These are phyloP conservation scores for Ara ararauna DNA, from an alignment of 2,797 vertebrate genomes.

Conservation along the genomic window DNA sequence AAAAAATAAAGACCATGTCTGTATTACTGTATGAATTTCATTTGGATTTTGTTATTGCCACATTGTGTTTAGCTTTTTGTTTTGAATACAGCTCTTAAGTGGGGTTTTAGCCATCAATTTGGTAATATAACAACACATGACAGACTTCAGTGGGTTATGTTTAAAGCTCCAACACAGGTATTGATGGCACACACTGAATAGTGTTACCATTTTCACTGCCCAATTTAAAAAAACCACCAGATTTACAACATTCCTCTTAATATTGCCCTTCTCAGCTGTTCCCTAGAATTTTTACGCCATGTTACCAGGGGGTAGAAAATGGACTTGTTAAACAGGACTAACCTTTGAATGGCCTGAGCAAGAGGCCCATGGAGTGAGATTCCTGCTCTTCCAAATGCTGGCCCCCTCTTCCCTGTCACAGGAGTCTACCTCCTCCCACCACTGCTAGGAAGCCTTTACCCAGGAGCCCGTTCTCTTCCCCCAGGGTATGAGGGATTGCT, in stretches of 20 bases:
- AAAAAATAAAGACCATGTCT: not conserved
- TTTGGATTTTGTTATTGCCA: constrained; percentile 42
- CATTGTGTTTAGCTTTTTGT: not conserved
- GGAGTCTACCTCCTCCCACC: not conserved
- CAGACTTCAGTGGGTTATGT: not conserved
- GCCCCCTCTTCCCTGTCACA: not conserved
- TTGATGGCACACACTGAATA: not conserved
- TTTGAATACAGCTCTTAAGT: not conserved
- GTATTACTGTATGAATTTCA: not conserved
- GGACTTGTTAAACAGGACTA: not conserved
- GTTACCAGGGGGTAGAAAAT: not conserved
- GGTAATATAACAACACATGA: not conserved
- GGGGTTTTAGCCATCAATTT: not conserved
- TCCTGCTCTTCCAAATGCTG: not conserved
- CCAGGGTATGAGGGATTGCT: not conserved
- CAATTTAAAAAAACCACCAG: not conserved
- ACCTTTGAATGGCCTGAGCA: not conserved
- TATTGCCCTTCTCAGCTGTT: not conserved
- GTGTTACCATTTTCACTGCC: not conserved
- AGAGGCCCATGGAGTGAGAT: not conserved
- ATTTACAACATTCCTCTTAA: not conserved
- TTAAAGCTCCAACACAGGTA: not conserved
- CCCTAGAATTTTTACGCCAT: not conserved
- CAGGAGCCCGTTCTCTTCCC: not conserved
- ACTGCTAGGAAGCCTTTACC: not conserved